A percentile compares a stretch with the other conserved stretches of the same genome.
These are phyloP conservation scores for Rhegmatorhina hoffmannsi DNA, from an alignment of 2,113 vertebrate species.

Conservation along the genomic window DNA sequence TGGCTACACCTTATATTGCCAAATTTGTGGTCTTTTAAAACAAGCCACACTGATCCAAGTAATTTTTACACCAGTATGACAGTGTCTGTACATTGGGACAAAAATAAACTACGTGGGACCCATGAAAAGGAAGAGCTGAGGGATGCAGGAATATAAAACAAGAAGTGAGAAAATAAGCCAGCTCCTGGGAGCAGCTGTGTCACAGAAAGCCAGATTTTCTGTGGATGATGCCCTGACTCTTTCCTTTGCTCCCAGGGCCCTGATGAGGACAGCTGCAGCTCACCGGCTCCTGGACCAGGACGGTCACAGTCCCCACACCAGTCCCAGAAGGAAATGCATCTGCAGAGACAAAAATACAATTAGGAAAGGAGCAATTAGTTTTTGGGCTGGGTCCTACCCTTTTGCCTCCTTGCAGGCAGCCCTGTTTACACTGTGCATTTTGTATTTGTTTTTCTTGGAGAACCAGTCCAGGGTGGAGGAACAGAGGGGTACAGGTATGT, in stretches of 20 bases:
- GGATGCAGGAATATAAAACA: constrained; percentile 2
- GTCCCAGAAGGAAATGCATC: neutral
- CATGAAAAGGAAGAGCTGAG: neutral
- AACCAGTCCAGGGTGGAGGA: neutral
- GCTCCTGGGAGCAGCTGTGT: neutral
- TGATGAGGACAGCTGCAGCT: neutral
- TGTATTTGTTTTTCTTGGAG: neutral
- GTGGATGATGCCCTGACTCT: neutral
- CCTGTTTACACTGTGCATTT: neutral
- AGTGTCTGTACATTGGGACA: constrained; percentile 25
- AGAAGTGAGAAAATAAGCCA: constrained; percentile 18
- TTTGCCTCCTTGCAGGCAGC: neutral
- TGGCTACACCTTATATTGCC: neutral
- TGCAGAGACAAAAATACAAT: neutral
- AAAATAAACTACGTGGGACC: constrained; percentile 43
- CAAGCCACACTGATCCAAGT: neutral
- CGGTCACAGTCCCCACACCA: neutral
- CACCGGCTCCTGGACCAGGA: neutral
- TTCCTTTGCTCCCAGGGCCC: neutral
- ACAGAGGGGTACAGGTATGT: neutral
- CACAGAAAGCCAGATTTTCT: neutral
- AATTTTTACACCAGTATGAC: neutral
- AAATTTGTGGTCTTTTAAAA: neutral
- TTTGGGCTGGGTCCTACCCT: neutral
- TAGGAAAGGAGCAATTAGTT: neutral